A percentile compares a stretch with the other conserved stretches of the same genome.
Conservation (phyloP, 2,888 invertebrate genomes). For the Megaustenia siamemsis region DNA sequence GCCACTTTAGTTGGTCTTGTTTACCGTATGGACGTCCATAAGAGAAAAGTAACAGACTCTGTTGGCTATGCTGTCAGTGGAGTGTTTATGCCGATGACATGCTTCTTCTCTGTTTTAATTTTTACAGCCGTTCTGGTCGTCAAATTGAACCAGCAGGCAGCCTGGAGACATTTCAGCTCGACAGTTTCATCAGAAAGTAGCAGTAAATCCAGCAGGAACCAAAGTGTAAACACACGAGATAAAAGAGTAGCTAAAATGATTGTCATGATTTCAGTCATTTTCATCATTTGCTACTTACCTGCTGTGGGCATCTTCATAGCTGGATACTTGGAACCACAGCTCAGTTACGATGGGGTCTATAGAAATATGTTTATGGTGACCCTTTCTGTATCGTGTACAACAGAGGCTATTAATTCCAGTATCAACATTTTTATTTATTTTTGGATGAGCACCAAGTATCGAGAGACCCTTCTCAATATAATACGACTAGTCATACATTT, state of each 20-base stretch:
- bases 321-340: neutral
- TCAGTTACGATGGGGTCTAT: neutral
- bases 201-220: neutral
- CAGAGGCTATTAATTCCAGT: neutral
- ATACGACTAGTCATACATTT: no score
- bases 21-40: neutral
- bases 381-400: neutral
- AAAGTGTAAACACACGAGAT: neutral
- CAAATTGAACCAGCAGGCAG: slow-evolving; percentile 2
- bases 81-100: slow-evolving; percentile 23
- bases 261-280: neutral
- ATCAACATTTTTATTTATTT: slow-evolving; percentile 20
- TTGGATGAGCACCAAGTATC: neutral
- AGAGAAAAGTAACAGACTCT: neutral
- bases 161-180: neutral
- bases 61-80: neutral
- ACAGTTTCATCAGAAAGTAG: no score
- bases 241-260: neutral
- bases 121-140: slow-evolving; percentile 4
- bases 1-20: neutral
- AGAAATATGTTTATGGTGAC: neutral
- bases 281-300: neutral
- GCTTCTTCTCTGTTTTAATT: neutral
- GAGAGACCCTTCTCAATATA: neutral
- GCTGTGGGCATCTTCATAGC: neutral